phyloP scores from a whole-genome alignment of 2,113 vertebrate genomes.

The Varanus salvator region DNA sequence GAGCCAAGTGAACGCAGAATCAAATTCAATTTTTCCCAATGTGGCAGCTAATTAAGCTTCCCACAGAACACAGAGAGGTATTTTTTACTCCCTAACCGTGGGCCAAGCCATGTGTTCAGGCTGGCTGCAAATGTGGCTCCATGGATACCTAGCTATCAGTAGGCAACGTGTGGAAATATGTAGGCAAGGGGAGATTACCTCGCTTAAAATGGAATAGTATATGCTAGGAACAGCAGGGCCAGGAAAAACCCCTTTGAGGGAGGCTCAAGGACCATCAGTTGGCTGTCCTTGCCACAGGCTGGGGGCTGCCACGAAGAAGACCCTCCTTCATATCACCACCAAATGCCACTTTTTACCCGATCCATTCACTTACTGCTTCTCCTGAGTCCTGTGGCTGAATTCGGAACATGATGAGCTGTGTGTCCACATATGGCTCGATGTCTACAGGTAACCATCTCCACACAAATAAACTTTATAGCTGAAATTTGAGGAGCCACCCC shows the following conservation, averaged over 20 bases:
- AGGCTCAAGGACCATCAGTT: neutral
- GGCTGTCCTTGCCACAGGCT: too few relatives aligned
- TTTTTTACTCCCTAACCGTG: neutral
- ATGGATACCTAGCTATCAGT: neutral
- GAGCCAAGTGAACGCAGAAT: neutral
- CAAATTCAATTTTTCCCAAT: neutral
- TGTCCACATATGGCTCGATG: neutral
- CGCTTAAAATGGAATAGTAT: neutral
- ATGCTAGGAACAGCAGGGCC: neutral
- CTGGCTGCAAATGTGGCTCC: neutral
- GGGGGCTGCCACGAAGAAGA: too few relatives aligned
- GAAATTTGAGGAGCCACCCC: neutral
- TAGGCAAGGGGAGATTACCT: neutral
- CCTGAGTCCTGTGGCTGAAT: neutral
- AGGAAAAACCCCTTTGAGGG: neutral
- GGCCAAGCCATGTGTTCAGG: neutral
- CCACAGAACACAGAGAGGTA: neutral
- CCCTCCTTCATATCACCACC: too few relatives aligned
- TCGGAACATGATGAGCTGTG: neutral
- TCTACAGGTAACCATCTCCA: neutral
- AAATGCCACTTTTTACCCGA: neutral
- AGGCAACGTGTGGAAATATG: too few relatives aligned
- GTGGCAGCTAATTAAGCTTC: neutral
- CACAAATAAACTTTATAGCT: neutral
- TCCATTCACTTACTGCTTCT: neutral